Evolutionary conservation across 2,797 vertebrate species (phyloP).

Genomic region (Tokudaia tokunoshimensis): DNA sequence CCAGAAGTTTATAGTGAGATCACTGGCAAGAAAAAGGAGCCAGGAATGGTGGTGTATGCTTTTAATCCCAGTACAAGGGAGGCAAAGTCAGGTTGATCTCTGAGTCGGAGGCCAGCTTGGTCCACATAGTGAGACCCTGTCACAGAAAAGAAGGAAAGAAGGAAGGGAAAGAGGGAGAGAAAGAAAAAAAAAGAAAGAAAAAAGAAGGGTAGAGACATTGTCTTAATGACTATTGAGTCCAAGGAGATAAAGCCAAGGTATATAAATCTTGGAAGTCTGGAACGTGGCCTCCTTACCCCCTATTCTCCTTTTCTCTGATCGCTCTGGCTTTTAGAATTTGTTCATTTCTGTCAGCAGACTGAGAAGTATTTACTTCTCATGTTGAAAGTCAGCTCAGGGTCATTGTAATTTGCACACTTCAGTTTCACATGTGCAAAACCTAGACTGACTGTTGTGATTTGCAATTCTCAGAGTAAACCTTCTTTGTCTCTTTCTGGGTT

Average conservation of each 20-base stretch:
- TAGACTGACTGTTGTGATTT: background rate
- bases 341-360: slow-evolving; percentile 21
- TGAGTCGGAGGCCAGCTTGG: background rate
- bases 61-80: background rate
- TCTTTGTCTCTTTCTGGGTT: background rate
- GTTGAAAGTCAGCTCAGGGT: background rate
- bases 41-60: background rate
- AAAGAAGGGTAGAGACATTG: background rate
- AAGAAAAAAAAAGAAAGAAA: background rate
- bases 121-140: background rate
- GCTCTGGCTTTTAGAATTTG: background rate
- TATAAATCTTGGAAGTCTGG: background rate
- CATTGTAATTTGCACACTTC: background rate
- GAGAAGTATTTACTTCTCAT: background rate
- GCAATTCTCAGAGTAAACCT: slow-evolving; percentile 5
- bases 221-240: background rate
- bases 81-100: background rate
- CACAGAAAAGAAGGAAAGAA: background rate
- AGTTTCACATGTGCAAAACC: background rate
- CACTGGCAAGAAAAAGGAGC: background rate
- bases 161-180: background rate
- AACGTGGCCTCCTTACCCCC: background rate
- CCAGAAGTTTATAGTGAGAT: background rate
- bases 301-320: background rate
- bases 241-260: background rate